Base-by-base conservation (phyloP, 2,888 invertebrate species). In the Agriopis leucophaearia region DNA sequence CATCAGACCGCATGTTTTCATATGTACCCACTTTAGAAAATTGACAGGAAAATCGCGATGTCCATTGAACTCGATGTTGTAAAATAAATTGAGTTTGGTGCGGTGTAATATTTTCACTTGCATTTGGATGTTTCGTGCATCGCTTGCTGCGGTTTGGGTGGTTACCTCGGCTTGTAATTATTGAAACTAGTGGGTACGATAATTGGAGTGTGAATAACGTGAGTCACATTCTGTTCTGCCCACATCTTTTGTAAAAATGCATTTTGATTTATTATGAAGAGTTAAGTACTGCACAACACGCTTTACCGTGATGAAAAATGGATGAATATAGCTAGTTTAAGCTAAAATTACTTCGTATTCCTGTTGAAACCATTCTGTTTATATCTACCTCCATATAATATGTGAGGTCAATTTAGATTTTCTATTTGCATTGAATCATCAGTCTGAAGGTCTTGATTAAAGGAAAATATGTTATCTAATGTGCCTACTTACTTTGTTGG, bases 191-290 rank as follows among this genome's bases (percentile, higher is more conserved):
- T 87, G 87, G 88, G 91, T 89, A 91, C 87, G 84, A 79, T 90
- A 92, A 93, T 90, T 93, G 83, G 94, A 93, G 93, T 94, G 93
- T 93, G 93, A 93, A 91, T 88, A 82, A 59, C 68, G 81, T 93
- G 92, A 92, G 84, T 92, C 91, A 90, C 85, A 86, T 88, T 83
- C 84, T 79, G 10, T 36, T 81, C 85, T 85, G 82, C 87, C 91
- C 87, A 89, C 90, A 80, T 86, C 78, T 84, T 84, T 82, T 84
- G 81, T 82, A 87, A 89, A 90, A 89, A 88, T 88, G 84, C 81
- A 81, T 77, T 77, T 77, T 81, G 80, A 87, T 86, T 88, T 88
- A 85, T 82, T 81, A 73, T 73, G 76, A 77, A 80, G 40, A 36
- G 52, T 27, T 55, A 42, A 70, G 36, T 57, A 8, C 58, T 50